These are phyloP conservation scores for Euplexia lucipara DNA, from an alignment of 2,888 invertebrate species.

Conservation along the genomic window DNA sequence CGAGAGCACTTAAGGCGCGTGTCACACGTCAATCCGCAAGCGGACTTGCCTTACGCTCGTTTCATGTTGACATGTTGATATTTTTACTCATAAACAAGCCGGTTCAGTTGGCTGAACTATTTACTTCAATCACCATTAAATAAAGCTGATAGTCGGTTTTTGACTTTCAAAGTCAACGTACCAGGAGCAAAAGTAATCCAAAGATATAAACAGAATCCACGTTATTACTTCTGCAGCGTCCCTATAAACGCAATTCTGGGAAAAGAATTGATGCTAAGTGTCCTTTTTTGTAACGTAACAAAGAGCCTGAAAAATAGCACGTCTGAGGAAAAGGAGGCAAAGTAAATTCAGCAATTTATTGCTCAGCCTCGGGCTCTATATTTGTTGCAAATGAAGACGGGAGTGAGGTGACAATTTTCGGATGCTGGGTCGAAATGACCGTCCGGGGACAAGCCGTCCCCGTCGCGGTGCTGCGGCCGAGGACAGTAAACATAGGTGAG, in stretches of 20 bases:
- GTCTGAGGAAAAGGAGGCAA: constrained; percentile 82
- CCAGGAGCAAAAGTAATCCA: constrained; percentile 19
- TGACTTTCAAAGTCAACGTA: constrained; percentile 7
- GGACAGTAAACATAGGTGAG: constrained; percentile 75
- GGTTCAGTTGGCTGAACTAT: no score
- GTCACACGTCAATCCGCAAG: constrained; percentile 69
- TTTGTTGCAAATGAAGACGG: constrained; percentile 90
- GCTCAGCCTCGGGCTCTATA: constrained; percentile 83
- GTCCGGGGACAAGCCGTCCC: constrained; percentile 76
- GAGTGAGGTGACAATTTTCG: constrained; percentile 88
- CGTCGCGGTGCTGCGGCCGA: constrained; percentile 69
- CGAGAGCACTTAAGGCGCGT: constrained; percentile 70
- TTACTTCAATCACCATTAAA: constrained; percentile 17
- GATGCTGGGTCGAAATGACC: constrained; percentile 83
- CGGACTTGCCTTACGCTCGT: constrained; percentile 58
- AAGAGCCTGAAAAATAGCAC: constrained; percentile 86
- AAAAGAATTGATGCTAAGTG: constrained; percentile 82
- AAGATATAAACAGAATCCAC: constrained; percentile 37
- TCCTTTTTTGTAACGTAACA: constrained; percentile 83
- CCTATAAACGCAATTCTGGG: constrained; percentile 72
- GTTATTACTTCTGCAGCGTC: constrained; percentile 52
- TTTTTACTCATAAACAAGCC: constrained; percentile 51
- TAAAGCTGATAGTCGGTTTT: not conserved
- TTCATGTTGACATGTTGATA: constrained; percentile 55
- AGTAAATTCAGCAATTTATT: constrained; percentile 89